Evolutionary conservation across 1,140 invertebrate species (phyloP).

Genomic region (Scaptomyza montana): DNA sequence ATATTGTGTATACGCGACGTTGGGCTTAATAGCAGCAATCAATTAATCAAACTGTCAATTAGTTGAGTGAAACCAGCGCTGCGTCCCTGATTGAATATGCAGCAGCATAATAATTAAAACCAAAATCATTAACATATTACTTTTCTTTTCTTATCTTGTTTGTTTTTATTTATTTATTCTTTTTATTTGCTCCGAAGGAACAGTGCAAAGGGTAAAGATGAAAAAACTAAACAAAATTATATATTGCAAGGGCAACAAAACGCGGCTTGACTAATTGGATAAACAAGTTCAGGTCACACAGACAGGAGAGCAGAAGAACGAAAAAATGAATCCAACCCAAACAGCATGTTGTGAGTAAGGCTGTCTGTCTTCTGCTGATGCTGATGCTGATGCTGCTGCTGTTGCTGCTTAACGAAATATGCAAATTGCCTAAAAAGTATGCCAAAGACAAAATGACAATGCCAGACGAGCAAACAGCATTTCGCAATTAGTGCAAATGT

Average conservation of each 20-base stretch:
- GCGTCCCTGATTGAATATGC: conserved; percentile 33
- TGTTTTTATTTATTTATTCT: no score
- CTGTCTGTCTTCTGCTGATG: conserved; percentile 3
- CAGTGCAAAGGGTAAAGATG: not conserved
- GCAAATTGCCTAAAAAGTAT: conserved; percentile 76
- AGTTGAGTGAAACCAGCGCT: conserved; percentile 19
- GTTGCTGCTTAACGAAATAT: conserved; percentile 75
- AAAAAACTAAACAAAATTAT: conserved; percentile 30
- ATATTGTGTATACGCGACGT: conserved; percentile 23
- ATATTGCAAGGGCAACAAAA: conserved; percentile 29
- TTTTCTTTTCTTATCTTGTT: no score
- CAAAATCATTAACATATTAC: conserved; percentile 48
- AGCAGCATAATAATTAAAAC: conserved; percentile 12
- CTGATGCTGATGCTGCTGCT: conserved; percentile 37
- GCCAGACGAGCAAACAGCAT: conserved; percentile 64
- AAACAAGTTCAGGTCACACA: conserved; percentile 14
- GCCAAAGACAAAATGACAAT: conserved; percentile 54
- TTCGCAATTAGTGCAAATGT: conserved; percentile 80
- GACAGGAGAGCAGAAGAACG: not conserved
- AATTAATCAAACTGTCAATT: conserved; percentile 54
- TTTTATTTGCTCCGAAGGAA: no score
- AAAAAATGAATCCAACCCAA: not conserved
- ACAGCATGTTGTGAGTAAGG: conserved; percentile 6
- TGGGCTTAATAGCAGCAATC: not conserved
- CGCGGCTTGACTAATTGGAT: conserved; percentile 31